phyloP scores from a whole-genome alignment of 2,888 invertebrate genomes.

The Neocrepidodera transversa region DNA sequence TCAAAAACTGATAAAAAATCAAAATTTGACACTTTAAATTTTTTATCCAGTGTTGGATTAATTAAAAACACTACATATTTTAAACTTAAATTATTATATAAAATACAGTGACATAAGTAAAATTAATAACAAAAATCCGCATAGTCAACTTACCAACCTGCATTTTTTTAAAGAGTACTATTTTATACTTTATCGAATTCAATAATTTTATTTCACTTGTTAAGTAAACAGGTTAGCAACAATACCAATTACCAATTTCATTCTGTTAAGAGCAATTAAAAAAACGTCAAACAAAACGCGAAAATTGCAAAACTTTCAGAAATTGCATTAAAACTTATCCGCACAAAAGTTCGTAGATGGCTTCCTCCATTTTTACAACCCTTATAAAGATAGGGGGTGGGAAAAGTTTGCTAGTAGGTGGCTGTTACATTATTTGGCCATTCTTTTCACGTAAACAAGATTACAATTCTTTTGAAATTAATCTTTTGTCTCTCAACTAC shows the following conservation, averaged over 20 bases:
- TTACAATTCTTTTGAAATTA: constrained; percentile 42
- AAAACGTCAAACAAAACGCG: constrained; percentile 31
- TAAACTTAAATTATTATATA: too few relatives aligned
- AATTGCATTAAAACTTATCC: constrained; percentile 38
- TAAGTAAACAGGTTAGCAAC: constrained; percentile 8
- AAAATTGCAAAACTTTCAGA: constrained; percentile 27
- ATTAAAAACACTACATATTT: too few relatives aligned
- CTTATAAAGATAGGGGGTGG: constrained; percentile 26
- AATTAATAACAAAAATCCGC: too few relatives aligned
- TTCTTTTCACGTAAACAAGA: constrained; percentile 43
- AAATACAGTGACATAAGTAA: too few relatives aligned
- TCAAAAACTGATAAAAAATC: too few relatives aligned
- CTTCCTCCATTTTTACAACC: constrained; percentile 33
- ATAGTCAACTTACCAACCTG: too few relatives aligned
- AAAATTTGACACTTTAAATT: too few relatives aligned
- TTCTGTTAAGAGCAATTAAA: constrained; percentile 25
- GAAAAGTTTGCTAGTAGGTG: constrained; percentile 36
- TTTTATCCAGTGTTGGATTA: too few relatives aligned
- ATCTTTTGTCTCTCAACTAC: constrained; percentile 38
- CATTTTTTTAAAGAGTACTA: too few relatives aligned
- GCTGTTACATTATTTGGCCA: constrained; percentile 37
- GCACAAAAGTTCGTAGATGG: constrained; percentile 22
- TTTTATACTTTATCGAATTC: too few relatives aligned
- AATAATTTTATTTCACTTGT: too few relatives aligned
- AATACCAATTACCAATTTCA: constrained; percentile 9